Evolutionary conservation across 2,113 vertebrate species (phyloP), one percentile per base, ranked within the genome.

Genomic region (Grantiella picta): DNA sequence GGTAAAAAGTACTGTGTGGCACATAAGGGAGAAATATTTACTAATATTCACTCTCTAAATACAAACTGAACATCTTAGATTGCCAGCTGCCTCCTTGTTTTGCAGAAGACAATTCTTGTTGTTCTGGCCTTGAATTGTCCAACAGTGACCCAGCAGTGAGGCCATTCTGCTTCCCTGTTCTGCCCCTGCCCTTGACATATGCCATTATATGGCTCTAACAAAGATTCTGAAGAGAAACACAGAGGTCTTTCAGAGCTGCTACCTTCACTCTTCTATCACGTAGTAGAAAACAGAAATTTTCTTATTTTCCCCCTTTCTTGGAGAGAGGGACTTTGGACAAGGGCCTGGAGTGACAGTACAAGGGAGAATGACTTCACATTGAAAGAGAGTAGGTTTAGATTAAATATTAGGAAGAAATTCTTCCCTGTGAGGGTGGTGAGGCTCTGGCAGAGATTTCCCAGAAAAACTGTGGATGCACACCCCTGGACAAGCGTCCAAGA

Each of bases 21-120:
- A 17, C 5, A 0, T 6, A 36, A 20, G 0, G 31, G 4, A 59
- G 5, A 64, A 68, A 5, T 2, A 1, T 29, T 4, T 7, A 76
- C 31, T 7, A 27, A 6, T 20, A 28, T 38, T 60, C 71, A 27
- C 3, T 25, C 42, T 36, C n/a, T 45, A 93, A 72, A 65, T 24
- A 76, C 20, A 60, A 82, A 81, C 3, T 5, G 27, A 77, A 27
- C 7, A 35, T 3, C 3, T 45, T n/a, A 17, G 25, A 76, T 22
- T 25, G 13, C 23, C 49, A 86, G 11, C 52, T 76, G 8, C 10
- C 29, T 59, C 64, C 27, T 71, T 15, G 3, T 25, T 73, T 40
- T 45, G 38, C 29, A 57, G n/a, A 54, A 50, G 4, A 8, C n/a
- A 76, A 5, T 18, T 50, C 33, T 5, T 24, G 19, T 12, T 79